A percentile compares a stretch with the other conserved stretches of the same genome.
phyloP scores from a whole-genome alignment of 2,113 vertebrate species.

The Uria aalge region DNA sequence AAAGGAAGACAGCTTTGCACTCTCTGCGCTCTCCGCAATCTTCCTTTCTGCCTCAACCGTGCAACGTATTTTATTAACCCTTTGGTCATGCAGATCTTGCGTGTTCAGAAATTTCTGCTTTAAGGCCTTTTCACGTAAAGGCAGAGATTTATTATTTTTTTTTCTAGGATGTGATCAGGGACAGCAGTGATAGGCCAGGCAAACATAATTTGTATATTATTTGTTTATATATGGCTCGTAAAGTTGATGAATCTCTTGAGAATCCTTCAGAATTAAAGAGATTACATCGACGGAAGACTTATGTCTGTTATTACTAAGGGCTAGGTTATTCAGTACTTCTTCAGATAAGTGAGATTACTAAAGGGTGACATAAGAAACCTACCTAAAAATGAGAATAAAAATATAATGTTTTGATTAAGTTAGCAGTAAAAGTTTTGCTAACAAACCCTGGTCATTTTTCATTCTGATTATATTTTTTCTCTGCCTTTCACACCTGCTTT shows the following conservation, averaged over 20 bases:
- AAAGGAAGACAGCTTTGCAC: background rate
- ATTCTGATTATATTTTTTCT: background rate
- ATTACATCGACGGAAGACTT: background rate
- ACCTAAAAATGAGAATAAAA: background rate
- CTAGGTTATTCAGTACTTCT: background rate
- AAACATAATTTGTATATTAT: background rate
- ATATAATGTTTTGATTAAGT: background rate
- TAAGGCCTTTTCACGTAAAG: background rate
- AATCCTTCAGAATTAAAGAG: background rate
- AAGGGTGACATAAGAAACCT: background rate
- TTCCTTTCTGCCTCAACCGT: background rate
- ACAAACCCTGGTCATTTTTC: background rate
- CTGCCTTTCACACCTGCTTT: background rate
- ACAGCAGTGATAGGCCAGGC: background rate
- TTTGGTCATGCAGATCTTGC: background rate
- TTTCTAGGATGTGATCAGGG: background rate
- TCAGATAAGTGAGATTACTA: background rate
- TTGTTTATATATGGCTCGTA: background rate
- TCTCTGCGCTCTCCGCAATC: background rate
- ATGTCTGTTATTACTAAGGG: background rate
- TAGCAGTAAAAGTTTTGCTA: background rate
- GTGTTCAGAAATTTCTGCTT: background rate
- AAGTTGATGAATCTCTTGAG: background rate
- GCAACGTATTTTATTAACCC: background rate
- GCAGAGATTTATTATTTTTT: background rate